These are phyloP conservation scores for Brachyptera putata DNA, from an alignment of 2,888 invertebrate genomes.

Conservation along the genomic window DNA sequence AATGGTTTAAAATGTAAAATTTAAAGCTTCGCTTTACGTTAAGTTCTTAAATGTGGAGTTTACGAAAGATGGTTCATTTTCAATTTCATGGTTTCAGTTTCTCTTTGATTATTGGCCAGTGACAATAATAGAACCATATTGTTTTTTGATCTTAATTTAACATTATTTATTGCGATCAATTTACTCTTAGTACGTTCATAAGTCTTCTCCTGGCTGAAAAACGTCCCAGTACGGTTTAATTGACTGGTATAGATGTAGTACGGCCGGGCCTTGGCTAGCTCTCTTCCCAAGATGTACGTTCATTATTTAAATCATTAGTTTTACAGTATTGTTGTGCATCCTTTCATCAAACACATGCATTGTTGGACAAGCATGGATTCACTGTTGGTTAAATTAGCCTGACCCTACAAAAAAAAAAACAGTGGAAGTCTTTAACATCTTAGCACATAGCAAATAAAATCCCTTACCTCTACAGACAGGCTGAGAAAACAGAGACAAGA, in stretches of 20 bases:
- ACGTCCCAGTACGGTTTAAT: background rate
- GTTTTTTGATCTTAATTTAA: background rate
- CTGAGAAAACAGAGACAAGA: constrained; percentile 1
- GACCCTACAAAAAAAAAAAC: constrained; percentile 28
- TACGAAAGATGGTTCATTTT: constrained; percentile 3
- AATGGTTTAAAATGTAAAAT: constrained; percentile 1
- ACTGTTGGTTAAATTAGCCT: constrained; percentile 32
- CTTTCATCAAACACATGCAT: constrained; percentile 35
- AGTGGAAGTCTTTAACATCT: constrained; percentile 7
- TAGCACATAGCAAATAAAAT: constrained; percentile 30
- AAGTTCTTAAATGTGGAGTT: background rate
- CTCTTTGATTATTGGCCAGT: background rate
- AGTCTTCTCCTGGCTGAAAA: background rate
- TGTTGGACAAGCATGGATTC: constrained; percentile 35
- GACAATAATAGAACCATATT: background rate
- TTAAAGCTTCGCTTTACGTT: background rate
- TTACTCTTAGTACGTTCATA: background rate
- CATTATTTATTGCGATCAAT: background rate
- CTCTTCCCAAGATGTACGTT: constrained; percentile 25
- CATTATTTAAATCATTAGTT: constrained; percentile 8
- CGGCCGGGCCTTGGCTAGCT: constrained; percentile 1
- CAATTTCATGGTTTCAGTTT: background rate
- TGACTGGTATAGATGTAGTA: constrained; percentile 1
- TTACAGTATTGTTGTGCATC: constrained; percentile 10
- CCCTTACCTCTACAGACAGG: background rate